Evolutionary conservation across 1,140 invertebrate genomes (phyloP).

Genomic region (Drosophila sp.): DNA sequence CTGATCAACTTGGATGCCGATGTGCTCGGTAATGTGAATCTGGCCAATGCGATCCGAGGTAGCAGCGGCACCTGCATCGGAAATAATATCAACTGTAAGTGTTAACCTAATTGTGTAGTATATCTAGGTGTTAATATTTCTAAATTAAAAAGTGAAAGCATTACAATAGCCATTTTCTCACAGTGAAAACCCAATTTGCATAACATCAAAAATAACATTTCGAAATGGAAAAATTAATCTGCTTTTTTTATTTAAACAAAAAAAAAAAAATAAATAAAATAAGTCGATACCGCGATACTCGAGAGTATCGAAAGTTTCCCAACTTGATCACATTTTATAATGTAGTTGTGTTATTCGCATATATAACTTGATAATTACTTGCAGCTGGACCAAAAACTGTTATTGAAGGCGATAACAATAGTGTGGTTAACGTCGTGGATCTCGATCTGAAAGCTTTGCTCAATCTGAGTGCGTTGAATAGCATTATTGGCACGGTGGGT

Average conservation of each 20-base stretch:
- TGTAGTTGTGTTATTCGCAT: no score
- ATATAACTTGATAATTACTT: neutral
- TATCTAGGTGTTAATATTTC: no score
- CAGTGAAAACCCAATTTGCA: no score
- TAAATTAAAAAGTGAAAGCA: no score
- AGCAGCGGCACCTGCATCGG: conserved; percentile 31
- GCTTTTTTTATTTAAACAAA: no score
- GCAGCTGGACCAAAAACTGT: conserved; percentile 21
- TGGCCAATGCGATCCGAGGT: conserved; percentile 47
- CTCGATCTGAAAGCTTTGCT: neutral
- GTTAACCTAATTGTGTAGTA: neutral
- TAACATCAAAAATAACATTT: no score
- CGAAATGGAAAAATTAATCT: no score
- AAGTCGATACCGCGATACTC: no score
- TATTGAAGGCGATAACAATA: conserved; percentile 23
- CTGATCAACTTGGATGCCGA: conserved; percentile 53
- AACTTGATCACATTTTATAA: no score
- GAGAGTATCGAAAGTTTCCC: no score
- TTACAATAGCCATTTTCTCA: no score
- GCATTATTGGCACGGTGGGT: conserved; percentile 27
- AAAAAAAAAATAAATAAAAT: no score
- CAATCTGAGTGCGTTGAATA: conserved; percentile 14
- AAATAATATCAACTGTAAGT: conserved; percentile 30
- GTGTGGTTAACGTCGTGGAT: conserved; percentile 16
- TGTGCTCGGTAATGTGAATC: conserved; percentile 31